Evolutionary conservation across 2,113 vertebrate genomes (phyloP), one percentile per base, ranked within the genome.

Genomic region (Sinosuthora webbiana): DNA sequence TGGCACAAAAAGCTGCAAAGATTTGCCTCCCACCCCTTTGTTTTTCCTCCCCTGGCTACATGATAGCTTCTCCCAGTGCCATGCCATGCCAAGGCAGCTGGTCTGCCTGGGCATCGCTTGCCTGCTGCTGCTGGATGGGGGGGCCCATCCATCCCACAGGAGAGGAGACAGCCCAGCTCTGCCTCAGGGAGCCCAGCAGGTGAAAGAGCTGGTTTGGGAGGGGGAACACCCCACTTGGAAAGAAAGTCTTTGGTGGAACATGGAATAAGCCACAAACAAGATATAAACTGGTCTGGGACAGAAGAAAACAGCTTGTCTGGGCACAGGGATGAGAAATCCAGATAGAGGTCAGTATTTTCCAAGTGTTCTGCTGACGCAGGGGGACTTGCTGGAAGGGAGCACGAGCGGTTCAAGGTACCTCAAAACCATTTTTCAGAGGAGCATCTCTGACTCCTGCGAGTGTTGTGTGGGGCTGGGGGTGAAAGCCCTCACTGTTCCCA

Each of bases 261-360:
- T 0, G 3, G 33, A 59, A 10, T 44, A n/a, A 73, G 13, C 30
- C 35, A 5, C 21, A 27, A 60, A 35, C 4, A 37, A 76, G 33
- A 10, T 0, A 4, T 4, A 9, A 49, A 28, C 24, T 13, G 3
- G 6, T n/a, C 22, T 68, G 63, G 21, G 81, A 23, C 2, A 41
- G 68, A 23, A 35, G 15, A 20, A 41, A 35, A 10, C 4, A 28
- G 33, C 3, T 0, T 2, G 7, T 10, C 3, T 35, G 37, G 45
- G 79, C 20, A 13, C 25, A 30, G 4, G 10, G 28, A 9, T 71
- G 62, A 60, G 60, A 62, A 82, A 80, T 67, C 21, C 44, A 55
- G 35, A 2, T 12, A 8, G 35, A 41, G 13, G 8, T 81, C 69
- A 11, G 41, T 7, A 0, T 56, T 67, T 82, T 63, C 28, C 19